phyloP scores from a whole-genome alignment of 2,888 invertebrate genomes.

The Oligia fasciuncula region DNA sequence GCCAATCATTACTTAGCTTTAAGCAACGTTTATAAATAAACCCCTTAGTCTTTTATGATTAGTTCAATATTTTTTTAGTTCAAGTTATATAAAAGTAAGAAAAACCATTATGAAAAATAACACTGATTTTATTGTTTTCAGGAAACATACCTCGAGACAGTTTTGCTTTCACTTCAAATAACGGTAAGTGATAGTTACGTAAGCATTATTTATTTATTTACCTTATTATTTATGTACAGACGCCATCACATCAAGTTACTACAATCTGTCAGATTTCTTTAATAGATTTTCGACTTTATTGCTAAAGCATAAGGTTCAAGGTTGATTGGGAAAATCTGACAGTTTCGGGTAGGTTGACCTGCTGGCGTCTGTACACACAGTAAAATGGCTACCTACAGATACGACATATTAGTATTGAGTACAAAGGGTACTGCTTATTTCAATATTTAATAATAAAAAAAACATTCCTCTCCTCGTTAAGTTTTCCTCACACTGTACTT shows the following conservation, averaged over 20 bases:
- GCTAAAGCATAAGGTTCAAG: too few relatives aligned
- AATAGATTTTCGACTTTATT: too few relatives aligned
- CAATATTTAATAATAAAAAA: neutral
- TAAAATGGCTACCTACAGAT: neutral
- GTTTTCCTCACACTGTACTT: neutral
- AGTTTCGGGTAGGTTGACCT: too few relatives aligned
- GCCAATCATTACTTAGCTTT: neutral
- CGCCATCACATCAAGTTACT: too few relatives aligned
- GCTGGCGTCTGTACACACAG: too few relatives aligned
- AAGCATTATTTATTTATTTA: neutral
- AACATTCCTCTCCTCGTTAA: neutral
- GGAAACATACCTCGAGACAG: slow-evolving; percentile 79
- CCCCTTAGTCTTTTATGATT: neutral
- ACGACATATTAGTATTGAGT: neutral
- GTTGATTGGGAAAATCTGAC: too few relatives aligned
- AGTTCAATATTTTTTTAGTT: neutral
- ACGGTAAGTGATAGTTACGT: slow-evolving; percentile 71
- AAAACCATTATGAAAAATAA: neutral
- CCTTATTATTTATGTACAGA: too few relatives aligned
- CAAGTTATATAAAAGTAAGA: neutral
- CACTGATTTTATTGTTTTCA: slow-evolving; percentile 69
- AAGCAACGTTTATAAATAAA: too few relatives aligned
- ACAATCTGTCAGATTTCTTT: too few relatives aligned
- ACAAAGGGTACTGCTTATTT: neutral
- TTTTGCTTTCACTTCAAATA: slow-evolving; percentile 74